phyloP scores from a whole-genome alignment of 30 jellyfish, hydroid and myxozoan species.

The Nemopilema nomurai region DNA sequence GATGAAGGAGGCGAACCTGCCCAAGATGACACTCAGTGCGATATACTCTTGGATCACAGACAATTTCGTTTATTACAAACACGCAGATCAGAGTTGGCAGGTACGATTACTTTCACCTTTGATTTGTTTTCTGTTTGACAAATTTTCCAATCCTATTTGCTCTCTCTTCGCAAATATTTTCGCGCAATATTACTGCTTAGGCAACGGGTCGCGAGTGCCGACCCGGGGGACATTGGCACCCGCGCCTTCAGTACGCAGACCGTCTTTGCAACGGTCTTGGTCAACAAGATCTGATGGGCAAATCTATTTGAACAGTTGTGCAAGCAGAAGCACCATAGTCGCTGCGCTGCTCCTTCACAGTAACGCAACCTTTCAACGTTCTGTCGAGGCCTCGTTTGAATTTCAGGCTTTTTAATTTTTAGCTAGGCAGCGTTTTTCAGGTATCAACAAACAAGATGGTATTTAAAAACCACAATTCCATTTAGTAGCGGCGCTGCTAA shows the following conservation, averaged over 20 bases:
- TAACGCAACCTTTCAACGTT: background rate
- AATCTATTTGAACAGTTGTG: background rate
- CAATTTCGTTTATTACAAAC: conserved; percentile 88
- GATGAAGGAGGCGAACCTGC: conserved; percentile 89
- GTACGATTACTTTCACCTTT: conserved; percentile 49
- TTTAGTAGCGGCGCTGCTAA: too few species aligned
- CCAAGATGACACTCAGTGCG: conserved; percentile 94
- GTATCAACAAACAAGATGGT: too few species aligned
- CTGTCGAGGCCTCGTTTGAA: too few species aligned
- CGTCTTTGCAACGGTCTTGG: background rate
- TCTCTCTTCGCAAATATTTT: conserved; percentile 40
- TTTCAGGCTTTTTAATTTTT: too few species aligned
- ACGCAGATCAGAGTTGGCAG: conserved; percentile 99
- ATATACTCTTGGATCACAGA: conserved; percentile 98
- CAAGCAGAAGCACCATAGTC: background rate
- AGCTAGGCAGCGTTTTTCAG: too few species aligned
- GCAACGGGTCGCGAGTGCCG: background rate
- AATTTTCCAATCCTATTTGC: conserved; percentile 54
- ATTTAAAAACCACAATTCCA: too few species aligned
- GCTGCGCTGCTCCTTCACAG: background rate
- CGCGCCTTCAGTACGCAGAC: background rate
- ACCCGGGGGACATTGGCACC: background rate
- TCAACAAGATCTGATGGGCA: background rate
- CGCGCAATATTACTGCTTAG: conserved; percentile 29
- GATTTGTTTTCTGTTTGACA: conserved; percentile 38